Percentiles rank a stretch among this genome's conserved stretches.
phyloP scores from a whole-genome alignment of 2,113 vertebrate species.

The Rhineura floridana region DNA sequence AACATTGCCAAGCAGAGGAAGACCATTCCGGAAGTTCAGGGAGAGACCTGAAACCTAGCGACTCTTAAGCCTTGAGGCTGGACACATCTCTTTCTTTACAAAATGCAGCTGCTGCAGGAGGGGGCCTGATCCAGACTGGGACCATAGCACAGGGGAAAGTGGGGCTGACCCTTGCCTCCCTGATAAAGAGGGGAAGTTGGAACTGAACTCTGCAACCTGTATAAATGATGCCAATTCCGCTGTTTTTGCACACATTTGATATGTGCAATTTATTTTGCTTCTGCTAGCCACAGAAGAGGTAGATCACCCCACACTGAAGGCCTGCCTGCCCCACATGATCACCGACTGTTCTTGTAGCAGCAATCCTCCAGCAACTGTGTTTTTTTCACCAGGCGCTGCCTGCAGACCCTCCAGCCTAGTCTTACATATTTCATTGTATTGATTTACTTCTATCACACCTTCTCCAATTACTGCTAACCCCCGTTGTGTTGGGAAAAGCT shows the following conservation, averaged over 20 bases:
- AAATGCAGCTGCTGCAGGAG: not conserved
- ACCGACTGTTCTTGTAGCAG: not conserved
- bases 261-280: not conserved
- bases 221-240: not conserved
- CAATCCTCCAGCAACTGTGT: not conserved
- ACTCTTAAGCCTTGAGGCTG: too few species aligned
- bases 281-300: not conserved
- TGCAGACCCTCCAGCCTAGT: not conserved
- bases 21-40: too few species aligned
- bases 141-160: too few species aligned
- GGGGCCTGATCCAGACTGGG: too few species aligned
- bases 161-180: not conserved
- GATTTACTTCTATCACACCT: not conserved
- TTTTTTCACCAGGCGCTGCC: not conserved
- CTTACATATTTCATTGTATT: constrained; percentile 6
- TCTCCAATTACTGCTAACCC: constrained; percentile 9
- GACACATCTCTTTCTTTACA: not conserved
- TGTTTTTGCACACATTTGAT: not conserved
- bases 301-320: not conserved
- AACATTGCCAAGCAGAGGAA: too few species aligned
- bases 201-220: not conserved
- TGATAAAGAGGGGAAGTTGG: not conserved
- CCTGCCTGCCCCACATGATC: not conserved
- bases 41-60: too few species aligned
- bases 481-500: not conserved